Evolutionary conservation across 2,888 invertebrate species (phyloP).

Genomic region (Brenthis daphne): DNA sequence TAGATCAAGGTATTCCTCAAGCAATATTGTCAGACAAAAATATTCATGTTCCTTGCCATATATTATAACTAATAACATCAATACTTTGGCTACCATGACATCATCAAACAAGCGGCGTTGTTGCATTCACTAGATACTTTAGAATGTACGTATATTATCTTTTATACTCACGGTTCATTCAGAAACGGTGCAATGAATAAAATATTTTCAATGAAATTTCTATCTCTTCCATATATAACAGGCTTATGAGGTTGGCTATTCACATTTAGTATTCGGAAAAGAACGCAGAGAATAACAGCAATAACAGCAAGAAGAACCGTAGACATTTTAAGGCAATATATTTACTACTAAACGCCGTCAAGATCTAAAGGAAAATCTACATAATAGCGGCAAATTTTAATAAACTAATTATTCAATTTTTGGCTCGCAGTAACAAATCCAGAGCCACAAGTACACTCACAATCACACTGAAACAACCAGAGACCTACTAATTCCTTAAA

Average conservation of each 20-base stretch:
- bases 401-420: constrained; percentile 41
- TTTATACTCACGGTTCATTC: constrained; percentile 89
- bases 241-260: constrained; percentile 92
- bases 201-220: constrained; percentile 88
- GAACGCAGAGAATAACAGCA: constrained; percentile 91
- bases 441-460: constrained; percentile 43
- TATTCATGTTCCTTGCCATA: not conserved
- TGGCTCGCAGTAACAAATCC: constrained; percentile 48
- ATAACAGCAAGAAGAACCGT: constrained; percentile 90
- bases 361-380: constrained; percentile 53
- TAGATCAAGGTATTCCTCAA: no score
- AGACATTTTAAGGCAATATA: constrained; percentile 83
- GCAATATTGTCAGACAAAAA: no score
- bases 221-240: constrained; percentile 88
- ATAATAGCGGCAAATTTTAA: constrained; percentile 60
- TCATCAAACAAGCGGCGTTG: constrained; percentile 49
- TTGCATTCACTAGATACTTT: not conserved
- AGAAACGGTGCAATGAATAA: constrained; percentile 90
- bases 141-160: not conserved
- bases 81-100: constrained; percentile 51
- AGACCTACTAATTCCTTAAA: constrained; percentile 2
- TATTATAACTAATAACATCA: not conserved
- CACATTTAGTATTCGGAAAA: constrained; percentile 92
- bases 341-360: constrained; percentile 36
- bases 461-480: constrained; percentile 26